Evolutionary conservation across 53 echinoderm and acorn worm genomes (phyloP), one percentile per base, ranked within the genome.

Genomic region (Stichopus horrens): DNA sequence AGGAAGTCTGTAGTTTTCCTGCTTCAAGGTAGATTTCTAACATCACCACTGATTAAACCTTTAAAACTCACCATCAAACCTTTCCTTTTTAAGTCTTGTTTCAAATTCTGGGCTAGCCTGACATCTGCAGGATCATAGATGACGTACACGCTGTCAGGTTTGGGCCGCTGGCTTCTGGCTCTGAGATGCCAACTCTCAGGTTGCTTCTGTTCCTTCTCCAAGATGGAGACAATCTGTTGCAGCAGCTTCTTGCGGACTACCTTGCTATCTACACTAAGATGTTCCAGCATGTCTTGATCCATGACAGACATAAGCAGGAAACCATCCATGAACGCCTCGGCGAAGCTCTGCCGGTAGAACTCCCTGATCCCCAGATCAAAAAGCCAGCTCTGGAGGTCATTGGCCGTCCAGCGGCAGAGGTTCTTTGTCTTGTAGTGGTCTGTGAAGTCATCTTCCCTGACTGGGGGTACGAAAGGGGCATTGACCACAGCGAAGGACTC

Each of bases 51-150:
- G n/a, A n/a, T n/a, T n/a, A n/a, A n/a, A n/a, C n/a, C n/a, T n/a
- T n/a, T n/a, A n/a, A 65, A 16, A 9, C 67, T 85, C 90, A 98
- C 95, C 92, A 87, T 87, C 4, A 98, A 85, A 77, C 88, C 88
- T 87, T 96, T 98, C 86, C 89, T 90, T 55, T 91, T 94, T 73
- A 98, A 89, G 76, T 98, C 98, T 75, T 94, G 94, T 74, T 95
- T 98, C 57, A 98, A 92, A 60, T 94, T 98, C 60, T 96, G 95
- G 53, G 94, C 93, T 75, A 98, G 88, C 82, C 94, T 93, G 14
- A 98, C 98, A 53, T 98, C 98, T 8, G 97, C 90, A 18, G 95
- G 98, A 77, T 98, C 98, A 89, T 98, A 97, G 56, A 95, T 89
- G 37, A 95, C 71, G 78, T 98, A 96, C 9, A 96, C 92, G 57